Evolutionary conservation across 2,888 invertebrate species (phyloP).

Genomic region (Zaprionus lineosus): DNA sequence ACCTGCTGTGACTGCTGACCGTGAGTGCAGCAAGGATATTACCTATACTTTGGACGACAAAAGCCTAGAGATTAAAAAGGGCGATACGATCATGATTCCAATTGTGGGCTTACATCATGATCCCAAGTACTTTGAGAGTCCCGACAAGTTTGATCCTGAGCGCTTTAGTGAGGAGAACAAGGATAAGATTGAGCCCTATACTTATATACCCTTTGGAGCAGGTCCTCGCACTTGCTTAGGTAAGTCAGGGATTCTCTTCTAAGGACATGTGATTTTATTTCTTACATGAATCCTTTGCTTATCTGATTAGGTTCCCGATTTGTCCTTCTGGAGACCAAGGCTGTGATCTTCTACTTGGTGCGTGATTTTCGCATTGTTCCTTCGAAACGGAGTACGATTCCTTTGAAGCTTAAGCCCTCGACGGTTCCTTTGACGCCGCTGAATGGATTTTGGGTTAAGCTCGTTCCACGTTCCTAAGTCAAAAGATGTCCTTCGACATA

Average conservation of each 20-base stretch:
- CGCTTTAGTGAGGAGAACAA: conserved; percentile 85
- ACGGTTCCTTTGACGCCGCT: conserved; percentile 72
- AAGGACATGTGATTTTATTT: not conserved
- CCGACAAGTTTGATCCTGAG: conserved; percentile 85
- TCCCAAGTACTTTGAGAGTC: conserved; percentile 84
- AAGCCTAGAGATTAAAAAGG: conserved; percentile 74
- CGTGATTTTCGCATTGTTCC: conserved; percentile 72
- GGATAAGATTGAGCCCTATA: conserved; percentile 82
- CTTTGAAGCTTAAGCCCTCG: conserved; percentile 59
- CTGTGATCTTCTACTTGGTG: conserved; percentile 76
- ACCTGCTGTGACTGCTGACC: conserved; percentile 82
- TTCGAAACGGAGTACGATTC: conserved; percentile 70
- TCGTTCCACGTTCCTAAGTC: conserved; percentile 55
- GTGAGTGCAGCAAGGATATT: conserved; percentile 84
- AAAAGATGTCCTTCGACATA: not conserved
- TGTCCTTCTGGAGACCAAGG: conserved; percentile 80
- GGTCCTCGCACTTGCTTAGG: conserved; percentile 87
- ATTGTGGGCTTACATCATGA: conserved; percentile 84
- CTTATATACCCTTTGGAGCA: conserved; percentile 85
- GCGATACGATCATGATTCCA: conserved; percentile 80
- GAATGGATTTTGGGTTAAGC: conserved; percentile 80
- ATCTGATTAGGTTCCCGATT: conserved; percentile 82
- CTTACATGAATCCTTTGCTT: not conserved
- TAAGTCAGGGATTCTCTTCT: conserved; percentile 26
- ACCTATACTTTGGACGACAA: conserved; percentile 73